Base-by-base conservation (phyloP, 2,888 invertebrate species). In the Dascillus cervinus region DNA sequence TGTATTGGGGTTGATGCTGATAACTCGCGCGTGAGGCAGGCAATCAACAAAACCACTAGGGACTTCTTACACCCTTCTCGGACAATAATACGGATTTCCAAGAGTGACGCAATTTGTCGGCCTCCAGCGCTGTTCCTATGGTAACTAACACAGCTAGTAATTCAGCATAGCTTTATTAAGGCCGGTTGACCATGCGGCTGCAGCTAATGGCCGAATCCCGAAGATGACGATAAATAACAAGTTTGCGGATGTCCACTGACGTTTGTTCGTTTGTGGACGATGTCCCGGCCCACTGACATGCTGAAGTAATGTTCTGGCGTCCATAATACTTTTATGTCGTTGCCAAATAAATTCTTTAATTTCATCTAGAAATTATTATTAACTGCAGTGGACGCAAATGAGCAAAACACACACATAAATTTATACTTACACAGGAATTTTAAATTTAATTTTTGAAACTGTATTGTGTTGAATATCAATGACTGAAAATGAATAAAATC, bases 91-190 rank as follows among this genome's bases (percentile, higher is more conserved):
- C 34, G 37, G 37, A 37, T 37, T 37, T 37, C 32, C 33, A 33
- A 34, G 33, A 32, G 22, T 29, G 38, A 38, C 32, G 38, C 34
- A 49, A 49, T 46, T 46, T 49, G 48, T 49, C 46, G 41, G 45
- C 44, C 42, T 34, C 40, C 29, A 41, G 45, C 37, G 30, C 36
- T 38, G 45, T 47, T 44, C 37, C 44, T 44, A 43, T 40, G 43
- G 46, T 47, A 45, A 47, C 47, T 42, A 31, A 38, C 34, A 34
- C 41, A 44, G 51, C 52, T 52, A 47, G 29, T 39, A 39, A 39
- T 32, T 39, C 39, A 45, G 50, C 53, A 56, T 55, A 53, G 58
- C 52, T 58, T 56, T 58, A 58, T 58, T 56, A 56, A 52, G 53
- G 53, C 44, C 45, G 43, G 51, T 51, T 50, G 55, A 53, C 52